A percentile compares a stretch with the other conserved stretches of the same genome.
Conservation (phyloP, 2,888 invertebrate genomes). For the Fragum fragum region DNA sequence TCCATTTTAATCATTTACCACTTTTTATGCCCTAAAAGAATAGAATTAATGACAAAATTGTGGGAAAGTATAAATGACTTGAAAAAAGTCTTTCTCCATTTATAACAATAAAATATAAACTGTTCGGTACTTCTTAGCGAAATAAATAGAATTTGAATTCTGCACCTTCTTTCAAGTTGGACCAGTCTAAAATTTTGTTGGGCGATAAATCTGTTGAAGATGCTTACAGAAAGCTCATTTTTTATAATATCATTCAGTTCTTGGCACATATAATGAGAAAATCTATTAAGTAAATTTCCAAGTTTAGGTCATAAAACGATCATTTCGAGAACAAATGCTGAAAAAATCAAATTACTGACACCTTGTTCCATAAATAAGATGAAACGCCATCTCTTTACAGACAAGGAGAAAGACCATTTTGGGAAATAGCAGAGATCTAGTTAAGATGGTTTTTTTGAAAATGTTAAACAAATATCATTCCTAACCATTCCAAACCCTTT, state of each 20-base stretch:
- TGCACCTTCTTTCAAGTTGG: no score
- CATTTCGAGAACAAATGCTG: not conserved
- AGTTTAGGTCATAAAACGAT: not conserved
- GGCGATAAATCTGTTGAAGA: no score
- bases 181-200: no score
- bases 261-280: not conserved
- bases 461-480: not conserved
- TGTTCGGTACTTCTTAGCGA: no score
- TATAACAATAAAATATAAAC: no score
- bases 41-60: no score
- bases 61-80: no score
- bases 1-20: no score
- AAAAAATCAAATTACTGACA: slow-evolving; percentile 3
- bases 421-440: not conserved
- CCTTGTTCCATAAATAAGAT: not conserved
- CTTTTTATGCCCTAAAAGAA: no score
- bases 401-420: not conserved
- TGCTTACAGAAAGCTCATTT: no score
- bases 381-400: not conserved
- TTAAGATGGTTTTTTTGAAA: not conserved
- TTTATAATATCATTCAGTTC: not conserved
- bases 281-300: not conserved
- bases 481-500: not conserved
- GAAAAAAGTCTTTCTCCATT: no score
- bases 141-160: no score